A percentile compares a stretch with the other conserved stretches of the same genome.
phyloP scores from a whole-genome alignment of 64 coral and sea anemone species.

The Dendrophyllia cribrosa region DNA sequence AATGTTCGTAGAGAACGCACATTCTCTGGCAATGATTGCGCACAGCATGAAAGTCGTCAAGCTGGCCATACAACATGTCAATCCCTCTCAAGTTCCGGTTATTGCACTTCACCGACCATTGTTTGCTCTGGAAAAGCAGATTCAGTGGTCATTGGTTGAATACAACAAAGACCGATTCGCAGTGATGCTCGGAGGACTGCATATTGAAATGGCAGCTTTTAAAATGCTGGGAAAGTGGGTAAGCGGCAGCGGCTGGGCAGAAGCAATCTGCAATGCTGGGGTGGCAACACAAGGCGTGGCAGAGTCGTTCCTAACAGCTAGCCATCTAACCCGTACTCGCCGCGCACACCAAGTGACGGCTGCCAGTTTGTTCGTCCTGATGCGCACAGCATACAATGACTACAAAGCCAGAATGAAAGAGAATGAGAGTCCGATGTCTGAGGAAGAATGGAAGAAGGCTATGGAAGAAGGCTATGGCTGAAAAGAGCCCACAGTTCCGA shows the following conservation, averaged over 20 bases:
- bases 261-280: constrained; percentile 6
- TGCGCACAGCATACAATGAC: background rate
- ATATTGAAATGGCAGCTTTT: too few relatives aligned
- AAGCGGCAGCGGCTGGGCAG: too few relatives aligned
- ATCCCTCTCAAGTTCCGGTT: constrained; percentile 17
- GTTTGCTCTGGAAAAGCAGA: background rate
- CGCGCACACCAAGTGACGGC: background rate
- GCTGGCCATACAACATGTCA: constrained; percentile 1
- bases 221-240: too few relatives aligned
- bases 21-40: constrained; percentile 33
- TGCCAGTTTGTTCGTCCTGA: background rate
- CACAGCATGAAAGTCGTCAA: constrained; percentile 12
- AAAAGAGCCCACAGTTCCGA: background rate
- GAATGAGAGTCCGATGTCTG: too few relatives aligned
- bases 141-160: too few relatives aligned
- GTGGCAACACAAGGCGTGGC: constrained; percentile 21
- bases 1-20: constrained; percentile 18
- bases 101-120: background rate
- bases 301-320: background rate
- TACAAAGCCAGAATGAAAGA: background rate
- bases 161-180: too few relatives aligned
- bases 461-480: too few relatives aligned
- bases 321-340: background rate
- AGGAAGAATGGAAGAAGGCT: too few relatives aligned
- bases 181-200: too few relatives aligned